Evolutionary conservation across 1,140 invertebrate species (phyloP).

Genomic region (Drosophila nikananu): DNA sequence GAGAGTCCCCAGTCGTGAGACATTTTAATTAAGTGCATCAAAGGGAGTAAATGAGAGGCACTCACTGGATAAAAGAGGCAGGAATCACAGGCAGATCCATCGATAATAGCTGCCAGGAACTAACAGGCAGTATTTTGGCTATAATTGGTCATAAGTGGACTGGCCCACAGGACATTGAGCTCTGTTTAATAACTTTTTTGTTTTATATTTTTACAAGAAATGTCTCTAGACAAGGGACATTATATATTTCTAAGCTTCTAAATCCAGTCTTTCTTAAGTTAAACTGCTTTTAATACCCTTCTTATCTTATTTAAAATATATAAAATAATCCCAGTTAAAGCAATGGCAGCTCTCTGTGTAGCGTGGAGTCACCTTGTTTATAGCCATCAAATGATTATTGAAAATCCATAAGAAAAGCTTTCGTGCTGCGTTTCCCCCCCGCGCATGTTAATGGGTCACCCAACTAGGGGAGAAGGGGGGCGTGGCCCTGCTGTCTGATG

Average conservation of each 20-base stretch:
- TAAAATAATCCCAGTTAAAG: not conserved
- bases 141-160: conserved; percentile 26
- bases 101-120: conserved; percentile 11
- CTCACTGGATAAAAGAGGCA: conserved; percentile 5
- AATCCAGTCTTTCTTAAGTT: not conserved
- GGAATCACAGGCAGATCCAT: conserved; percentile 15
- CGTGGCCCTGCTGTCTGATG: conserved; percentile 9
- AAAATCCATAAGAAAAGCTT: conserved; percentile 31
- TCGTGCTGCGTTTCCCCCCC: not conserved
- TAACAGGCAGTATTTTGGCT: not conserved
- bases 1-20: conserved; percentile 1
- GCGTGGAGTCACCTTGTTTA: too few relatives aligned
- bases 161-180: not conserved
- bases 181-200: not conserved
- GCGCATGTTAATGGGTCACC: conserved; percentile 38
- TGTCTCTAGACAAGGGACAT: too few relatives aligned
- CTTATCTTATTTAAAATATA: not conserved
- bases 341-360: too few relatives aligned
- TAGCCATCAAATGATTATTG: conserved; percentile 18
- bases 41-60: too few relatives aligned
- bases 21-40: conserved; percentile 65
- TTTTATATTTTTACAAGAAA: not conserved
- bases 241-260: too few relatives aligned
- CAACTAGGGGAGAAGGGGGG: not conserved
- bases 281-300: not conserved